Evolutionary conservation across 1,140 invertebrate genomes (phyloP), one percentile per base, ranked within the genome.

Genomic region (Drosophila grimshawi): DNA sequence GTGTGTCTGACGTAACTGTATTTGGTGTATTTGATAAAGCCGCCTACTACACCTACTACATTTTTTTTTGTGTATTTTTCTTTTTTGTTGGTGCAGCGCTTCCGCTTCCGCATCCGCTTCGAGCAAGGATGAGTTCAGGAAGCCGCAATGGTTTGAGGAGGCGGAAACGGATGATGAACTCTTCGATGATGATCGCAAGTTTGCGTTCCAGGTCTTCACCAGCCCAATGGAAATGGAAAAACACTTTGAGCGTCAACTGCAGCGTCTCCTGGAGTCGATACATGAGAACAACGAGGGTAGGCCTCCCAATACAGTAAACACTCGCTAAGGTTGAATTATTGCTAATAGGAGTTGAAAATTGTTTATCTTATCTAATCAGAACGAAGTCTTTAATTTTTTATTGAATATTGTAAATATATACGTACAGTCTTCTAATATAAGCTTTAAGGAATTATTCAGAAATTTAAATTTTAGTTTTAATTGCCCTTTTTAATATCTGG

Each of bases 211-310:
- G 68, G 81, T 93, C 8, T 93, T 93, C 30, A 91, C 92, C 2
- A 92, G 93, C 80, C 93, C 93, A 0, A 56, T 93, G 52, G 93
- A 93, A 80, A 91, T 93, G 82, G 93, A 93, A 62, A 91, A 86
- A 46, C 93, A 93, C 76, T 93, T 93, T 66, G 93, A 93, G 63
- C 79, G 92, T 29, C 93, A 93, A 70, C 76, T 93, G 88, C 91
- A 93, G 56, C 82, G 91, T 11, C 71, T 93, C 35, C 72, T 92
- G 45, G 93, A 93, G 53, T 86, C 81, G 0, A 73, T 93, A 41
- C 85, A 88, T 11, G 81, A 92, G n/a, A 79, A 86, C 41, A 79
- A 86, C 41, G 90, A 92, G 11, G 88, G 90, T 88, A 52, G 56
- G 67, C 2, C 19, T 2, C 19, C 2, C 19, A 19, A 19, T n/a